Evolutionary conservation across 2,888 invertebrate genomes (phyloP).

Genomic region (Pinctada fucata): DNA sequence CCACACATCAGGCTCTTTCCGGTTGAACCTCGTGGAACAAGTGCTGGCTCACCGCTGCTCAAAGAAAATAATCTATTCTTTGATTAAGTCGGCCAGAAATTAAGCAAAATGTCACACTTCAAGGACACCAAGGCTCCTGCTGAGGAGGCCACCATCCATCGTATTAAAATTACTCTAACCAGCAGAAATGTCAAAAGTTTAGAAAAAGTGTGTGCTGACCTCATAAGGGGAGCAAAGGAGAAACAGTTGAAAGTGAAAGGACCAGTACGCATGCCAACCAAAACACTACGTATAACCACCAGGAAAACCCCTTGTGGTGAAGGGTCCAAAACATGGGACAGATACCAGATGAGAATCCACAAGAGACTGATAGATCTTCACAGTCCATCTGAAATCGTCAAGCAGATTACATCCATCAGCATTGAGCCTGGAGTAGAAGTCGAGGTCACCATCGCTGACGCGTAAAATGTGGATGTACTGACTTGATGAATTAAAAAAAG

Average conservation of each 20-base stretch:
- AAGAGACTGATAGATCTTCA: slow-evolving; percentile 98
- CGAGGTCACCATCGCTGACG: slow-evolving; percentile 98
- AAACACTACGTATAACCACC: slow-evolving; percentile 97
- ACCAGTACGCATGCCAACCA: slow-evolving; percentile 99
- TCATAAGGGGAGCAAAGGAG: slow-evolving; percentile 97
- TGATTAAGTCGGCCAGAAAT: slow-evolving; percentile 70
- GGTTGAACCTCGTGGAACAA: slow-evolving; percentile 37
- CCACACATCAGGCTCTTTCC: too few species aligned
- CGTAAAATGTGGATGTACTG: slow-evolving; percentile 60
- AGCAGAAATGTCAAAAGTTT: slow-evolving; percentile 97
- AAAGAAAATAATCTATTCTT: slow-evolving; percentile 54
- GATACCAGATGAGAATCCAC: slow-evolving; percentile 96
- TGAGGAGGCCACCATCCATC: slow-evolving; percentile 92
- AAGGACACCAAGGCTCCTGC: slow-evolving; percentile 88
- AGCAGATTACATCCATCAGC: slow-evolving; percentile 99
- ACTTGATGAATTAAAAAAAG: too few species aligned
- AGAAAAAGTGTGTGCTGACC: slow-evolving; percentile 98
- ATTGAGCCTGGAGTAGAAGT: slow-evolving; percentile 99
- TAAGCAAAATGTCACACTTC: slow-evolving; percentile 60
- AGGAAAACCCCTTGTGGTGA: slow-evolving; percentile 99
- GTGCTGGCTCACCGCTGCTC: slow-evolving; percentile 74
- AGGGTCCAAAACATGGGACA: slow-evolving; percentile 99
- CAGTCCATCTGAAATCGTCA: slow-evolving; percentile 98
- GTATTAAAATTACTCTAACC: slow-evolving; percentile 97
- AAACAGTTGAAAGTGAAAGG: slow-evolving; percentile 98